Evolutionary conservation across 2,888 invertebrate genomes (phyloP).

Genomic region (Cephus rjabovi): DNA sequence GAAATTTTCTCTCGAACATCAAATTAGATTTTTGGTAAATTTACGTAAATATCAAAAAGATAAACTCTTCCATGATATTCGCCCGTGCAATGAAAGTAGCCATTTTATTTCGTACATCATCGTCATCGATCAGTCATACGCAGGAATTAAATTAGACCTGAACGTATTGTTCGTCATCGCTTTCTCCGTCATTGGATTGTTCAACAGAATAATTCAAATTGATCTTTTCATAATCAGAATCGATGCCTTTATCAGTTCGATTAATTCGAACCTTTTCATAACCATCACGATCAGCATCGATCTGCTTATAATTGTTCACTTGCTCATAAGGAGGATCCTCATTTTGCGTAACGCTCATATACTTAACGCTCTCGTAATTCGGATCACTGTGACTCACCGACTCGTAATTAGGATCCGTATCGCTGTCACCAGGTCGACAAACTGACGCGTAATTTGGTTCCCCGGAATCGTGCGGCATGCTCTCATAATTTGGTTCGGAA

Average conservation of each 20-base stretch:
- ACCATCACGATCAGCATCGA: slow-evolving; percentile 22
- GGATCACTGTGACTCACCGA: slow-evolving; percentile 78
- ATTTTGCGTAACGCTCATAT: slow-evolving; percentile 71
- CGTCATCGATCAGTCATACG: neutral
- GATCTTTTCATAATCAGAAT: slow-evolving; percentile 54
- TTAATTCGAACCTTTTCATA: slow-evolving; percentile 40
- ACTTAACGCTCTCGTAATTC: slow-evolving; percentile 86
- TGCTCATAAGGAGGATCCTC: slow-evolving; percentile 72
- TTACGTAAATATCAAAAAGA: neutral
- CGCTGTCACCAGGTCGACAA: slow-evolving; percentile 72
- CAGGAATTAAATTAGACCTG: slow-evolving; percentile 47
- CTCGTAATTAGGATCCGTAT: slow-evolving; percentile 80
- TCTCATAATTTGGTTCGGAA: slow-evolving; percentile 82
- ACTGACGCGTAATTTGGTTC: slow-evolving; percentile 73
- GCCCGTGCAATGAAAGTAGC: neutral
- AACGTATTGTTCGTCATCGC: slow-evolving; percentile 60
- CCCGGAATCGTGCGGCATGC: slow-evolving; percentile 72
- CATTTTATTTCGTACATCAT: neutral
- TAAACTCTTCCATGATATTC: neutral
- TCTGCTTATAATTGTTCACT: slow-evolving; percentile 45
- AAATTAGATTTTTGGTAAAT: neutral
- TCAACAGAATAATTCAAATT: slow-evolving; percentile 29
- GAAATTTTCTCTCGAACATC: neutral
- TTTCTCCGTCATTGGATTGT: slow-evolving; percentile 45
- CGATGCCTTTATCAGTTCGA: slow-evolving; percentile 30